phyloP scores from a whole-genome alignment of 1,140 invertebrate genomes.

The Calycopis cecrops region DNA sequence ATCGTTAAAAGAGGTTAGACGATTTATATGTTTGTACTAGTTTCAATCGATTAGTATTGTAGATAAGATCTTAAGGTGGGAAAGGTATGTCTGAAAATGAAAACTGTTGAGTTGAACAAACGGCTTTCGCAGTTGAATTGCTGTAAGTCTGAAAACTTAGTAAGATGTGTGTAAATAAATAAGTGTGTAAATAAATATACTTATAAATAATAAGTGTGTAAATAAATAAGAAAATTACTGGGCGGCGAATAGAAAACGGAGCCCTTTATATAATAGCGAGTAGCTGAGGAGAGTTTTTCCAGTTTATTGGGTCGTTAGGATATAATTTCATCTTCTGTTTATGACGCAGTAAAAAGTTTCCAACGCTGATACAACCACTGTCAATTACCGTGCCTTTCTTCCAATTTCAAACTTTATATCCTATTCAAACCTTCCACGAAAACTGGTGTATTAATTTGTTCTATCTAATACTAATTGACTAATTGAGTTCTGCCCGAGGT shows the following conservation, averaged over 20 bases:
- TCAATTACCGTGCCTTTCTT: constrained; percentile 43
- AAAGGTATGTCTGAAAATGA: too few relatives aligned
- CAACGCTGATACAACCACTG: constrained; percentile 58
- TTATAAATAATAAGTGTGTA: not conserved
- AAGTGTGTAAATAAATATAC: not conserved
- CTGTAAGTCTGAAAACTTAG: too few relatives aligned
- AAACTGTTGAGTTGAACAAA: too few relatives aligned
- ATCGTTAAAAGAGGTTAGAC: too few relatives aligned
- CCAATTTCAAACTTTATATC: constrained; percentile 5
- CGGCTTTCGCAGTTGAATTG: too few relatives aligned
- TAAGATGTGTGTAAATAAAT: too few relatives aligned
- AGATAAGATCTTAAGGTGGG: too few relatives aligned
- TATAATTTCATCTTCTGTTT: constrained; percentile 70
- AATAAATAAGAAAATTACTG: constrained; percentile 12
- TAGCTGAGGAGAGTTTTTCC: constrained; percentile 55
- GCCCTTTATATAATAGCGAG: constrained; percentile 43
- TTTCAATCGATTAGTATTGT: too few relatives aligned
- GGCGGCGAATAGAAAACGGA: constrained; percentile 4
- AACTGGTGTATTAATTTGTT: not conserved
- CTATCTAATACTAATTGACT: too few relatives aligned
- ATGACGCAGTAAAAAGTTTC: constrained; percentile 59
- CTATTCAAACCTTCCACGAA: not conserved
- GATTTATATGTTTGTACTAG: too few relatives aligned
- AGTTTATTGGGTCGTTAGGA: constrained; percentile 65
- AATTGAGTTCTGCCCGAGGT: too few relatives aligned